Percentiles rank a stretch among this genome's conserved stretches.
Evolutionary conservation across 1,140 invertebrate genomes (phyloP).

Genomic region (Polypedilum pembai): DNA sequence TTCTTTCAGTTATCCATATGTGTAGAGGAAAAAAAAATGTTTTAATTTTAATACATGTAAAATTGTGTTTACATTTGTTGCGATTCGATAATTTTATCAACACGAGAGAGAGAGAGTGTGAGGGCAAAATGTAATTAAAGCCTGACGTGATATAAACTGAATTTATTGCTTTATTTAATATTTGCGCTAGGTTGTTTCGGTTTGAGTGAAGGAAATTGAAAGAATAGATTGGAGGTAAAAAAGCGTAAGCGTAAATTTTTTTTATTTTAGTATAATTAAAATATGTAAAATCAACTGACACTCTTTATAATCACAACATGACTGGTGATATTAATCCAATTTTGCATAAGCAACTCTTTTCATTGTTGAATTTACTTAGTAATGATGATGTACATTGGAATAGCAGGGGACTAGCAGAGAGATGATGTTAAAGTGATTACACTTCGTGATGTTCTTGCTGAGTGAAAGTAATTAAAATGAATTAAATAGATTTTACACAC

Average conservation of each 20-base stretch:
- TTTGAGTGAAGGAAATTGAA: too few species aligned
- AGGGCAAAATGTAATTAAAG: not conserved
- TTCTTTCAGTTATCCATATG: too few species aligned
- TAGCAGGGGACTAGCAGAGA: not conserved
- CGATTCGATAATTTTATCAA: not conserved
- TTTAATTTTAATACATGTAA: too few species aligned
- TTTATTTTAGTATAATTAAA: not conserved
- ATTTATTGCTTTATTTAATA: too few species aligned
- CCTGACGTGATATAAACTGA: too few species aligned
- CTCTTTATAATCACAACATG: not conserved
- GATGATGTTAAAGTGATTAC: not conserved
- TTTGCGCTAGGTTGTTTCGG: too few species aligned
- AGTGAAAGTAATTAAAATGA: slow-evolving; percentile 12
- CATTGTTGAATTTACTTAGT: not conserved
- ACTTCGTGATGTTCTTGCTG: not conserved
- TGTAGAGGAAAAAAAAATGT: too few species aligned
- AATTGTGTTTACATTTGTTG: not conserved
- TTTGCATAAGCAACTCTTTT: not conserved
- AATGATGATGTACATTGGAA: slow-evolving; percentile 10
- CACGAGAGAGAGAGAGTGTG: not conserved
- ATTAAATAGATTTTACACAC: slow-evolving; percentile 14
- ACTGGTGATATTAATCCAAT: not conserved
- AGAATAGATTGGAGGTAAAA: too few species aligned
- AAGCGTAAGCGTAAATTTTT: not conserved
- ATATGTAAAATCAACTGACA: slow-evolving; percentile 12